These are phyloP conservation scores for Caenorhabditis remanei DNA, from an alignment of 1,140 invertebrate genomes.

Conservation along the genomic window DNA sequence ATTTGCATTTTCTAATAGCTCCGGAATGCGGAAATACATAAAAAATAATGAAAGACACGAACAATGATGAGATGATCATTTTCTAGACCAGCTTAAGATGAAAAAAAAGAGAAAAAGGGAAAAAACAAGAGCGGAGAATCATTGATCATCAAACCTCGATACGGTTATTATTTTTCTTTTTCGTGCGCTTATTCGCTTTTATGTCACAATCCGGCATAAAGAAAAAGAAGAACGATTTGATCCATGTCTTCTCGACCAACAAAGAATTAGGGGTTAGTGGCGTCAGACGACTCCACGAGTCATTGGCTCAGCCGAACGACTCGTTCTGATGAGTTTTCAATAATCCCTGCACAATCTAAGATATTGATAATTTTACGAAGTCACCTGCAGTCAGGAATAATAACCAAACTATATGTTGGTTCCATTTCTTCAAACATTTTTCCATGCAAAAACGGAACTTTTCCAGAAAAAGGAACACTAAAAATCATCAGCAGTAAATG, in stretches of 20 bases:
- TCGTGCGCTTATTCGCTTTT: background rate
- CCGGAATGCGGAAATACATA: background rate
- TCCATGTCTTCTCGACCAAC: background rate
- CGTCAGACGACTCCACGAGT: background rate
- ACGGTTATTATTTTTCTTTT: slow-evolving; percentile 4
- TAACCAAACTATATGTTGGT: background rate
- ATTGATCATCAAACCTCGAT: background rate
- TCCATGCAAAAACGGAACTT: background rate
- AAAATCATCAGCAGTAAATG: background rate
- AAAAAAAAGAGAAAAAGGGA: background rate
- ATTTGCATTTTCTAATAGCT: background rate
- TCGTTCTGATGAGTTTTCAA: background rate
- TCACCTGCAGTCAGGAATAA: background rate
- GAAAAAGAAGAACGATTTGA: too few species aligned
- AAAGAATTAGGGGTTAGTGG: background rate
- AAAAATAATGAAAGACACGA: slow-evolving; percentile 3
- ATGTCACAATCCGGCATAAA: too few species aligned
- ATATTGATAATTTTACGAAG: background rate
- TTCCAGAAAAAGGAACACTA: background rate
- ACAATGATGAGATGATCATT: slow-evolving; percentile 9
- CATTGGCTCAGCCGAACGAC: background rate
- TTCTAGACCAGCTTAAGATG: background rate
- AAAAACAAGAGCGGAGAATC: background rate
- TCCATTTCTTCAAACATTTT: background rate
- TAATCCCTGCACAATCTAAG: background rate